Evolutionary conservation across 2,113 vertebrate genomes (phyloP).

Genomic region (Varanus salvator): DNA sequence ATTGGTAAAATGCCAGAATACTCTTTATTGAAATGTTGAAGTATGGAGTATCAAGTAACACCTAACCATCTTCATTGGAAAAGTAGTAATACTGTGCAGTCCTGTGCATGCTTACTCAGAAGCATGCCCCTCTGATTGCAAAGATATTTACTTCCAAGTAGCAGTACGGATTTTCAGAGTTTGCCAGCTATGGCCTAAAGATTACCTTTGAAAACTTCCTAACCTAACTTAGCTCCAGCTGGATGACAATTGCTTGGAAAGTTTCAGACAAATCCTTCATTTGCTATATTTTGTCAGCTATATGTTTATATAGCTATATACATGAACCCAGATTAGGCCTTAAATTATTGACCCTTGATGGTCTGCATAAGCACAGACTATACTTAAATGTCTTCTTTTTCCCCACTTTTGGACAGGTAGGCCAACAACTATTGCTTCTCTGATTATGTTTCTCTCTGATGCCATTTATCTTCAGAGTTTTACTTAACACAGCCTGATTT

Average conservation of each 20-base stretch:
- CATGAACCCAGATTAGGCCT: slow-evolving; percentile 60
- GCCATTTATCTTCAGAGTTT: slow-evolving; percentile 7
- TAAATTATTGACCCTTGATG: slow-evolving; percentile 48
- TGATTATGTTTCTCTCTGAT: not conserved
- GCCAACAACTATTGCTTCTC: slow-evolving; percentile 3
- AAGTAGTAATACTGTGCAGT: not conserved
- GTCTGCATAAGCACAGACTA: slow-evolving; percentile 25
- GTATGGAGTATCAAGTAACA: not conserved
- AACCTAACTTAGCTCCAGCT: slow-evolving; percentile 63
- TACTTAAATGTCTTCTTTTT: slow-evolving; percentile 38
- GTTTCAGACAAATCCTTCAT: slow-evolving; percentile 47
- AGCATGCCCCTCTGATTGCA: not conserved
- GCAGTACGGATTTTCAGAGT: slow-evolving; percentile 44
- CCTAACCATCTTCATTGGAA: not conserved
- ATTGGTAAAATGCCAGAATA: not conserved
- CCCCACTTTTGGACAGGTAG: slow-evolving; percentile 22
- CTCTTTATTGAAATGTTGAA: not conserved
- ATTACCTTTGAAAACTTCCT: slow-evolving; percentile 73
- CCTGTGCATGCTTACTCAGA: not conserved
- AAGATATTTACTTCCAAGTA: not conserved
- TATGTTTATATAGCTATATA: not conserved
- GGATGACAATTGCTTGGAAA: slow-evolving; percentile 74
- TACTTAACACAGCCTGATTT: not conserved
- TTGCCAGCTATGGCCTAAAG: slow-evolving; percentile 63
- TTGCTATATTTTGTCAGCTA: slow-evolving; percentile 50